These are phyloP conservation scores for Drosophila mercatorum DNA, from an alignment of 2,888 invertebrate species.

Conservation along the genomic window DNA sequence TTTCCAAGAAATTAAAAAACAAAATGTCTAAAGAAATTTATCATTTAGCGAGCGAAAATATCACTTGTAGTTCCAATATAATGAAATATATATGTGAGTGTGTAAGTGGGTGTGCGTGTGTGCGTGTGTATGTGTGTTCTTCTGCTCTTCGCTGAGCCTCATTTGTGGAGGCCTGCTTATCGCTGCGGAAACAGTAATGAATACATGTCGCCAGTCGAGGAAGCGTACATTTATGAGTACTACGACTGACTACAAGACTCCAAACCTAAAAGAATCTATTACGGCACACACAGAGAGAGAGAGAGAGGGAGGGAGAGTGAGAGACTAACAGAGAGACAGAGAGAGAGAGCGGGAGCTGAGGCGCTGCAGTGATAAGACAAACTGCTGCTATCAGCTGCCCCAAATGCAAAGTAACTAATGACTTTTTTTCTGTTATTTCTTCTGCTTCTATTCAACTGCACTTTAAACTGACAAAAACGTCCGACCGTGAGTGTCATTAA, in stretches of 20 bases:
- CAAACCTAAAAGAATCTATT: slow-evolving; percentile 67
- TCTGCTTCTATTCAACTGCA: slow-evolving; percentile 46
- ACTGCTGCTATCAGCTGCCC: slow-evolving; percentile 69
- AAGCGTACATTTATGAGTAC: slow-evolving; percentile 29
- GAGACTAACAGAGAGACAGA: neutral
- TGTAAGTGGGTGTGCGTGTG: neutral
- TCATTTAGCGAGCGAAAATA: slow-evolving; percentile 64
- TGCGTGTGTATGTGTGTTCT: slow-evolving; percentile 3
- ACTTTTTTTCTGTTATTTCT: slow-evolving; percentile 54
- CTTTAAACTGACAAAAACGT: slow-evolving; percentile 60
- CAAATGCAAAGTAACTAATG: slow-evolving; percentile 75
- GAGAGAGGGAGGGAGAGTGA: neutral
- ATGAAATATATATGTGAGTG: slow-evolving; percentile 43
- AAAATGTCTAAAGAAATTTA: slow-evolving; percentile 50
- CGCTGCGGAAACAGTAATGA: slow-evolving; percentile 81
- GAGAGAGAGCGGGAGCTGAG: neutral
- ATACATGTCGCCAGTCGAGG: slow-evolving; percentile 72
- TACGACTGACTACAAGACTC: slow-evolving; percentile 12
- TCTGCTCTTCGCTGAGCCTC: slow-evolving; percentile 45
- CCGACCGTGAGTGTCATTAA: slow-evolving; percentile 70
- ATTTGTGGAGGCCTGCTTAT: slow-evolving; percentile 69
- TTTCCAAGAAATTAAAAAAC: slow-evolving; percentile 71
- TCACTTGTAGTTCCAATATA: slow-evolving; percentile 59
- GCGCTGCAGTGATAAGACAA: slow-evolving; percentile 49
- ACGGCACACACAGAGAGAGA: slow-evolving; percentile 30